A percentile compares a stretch with the other conserved stretches of the same genome.
Evolutionary conservation across 2,113 vertebrate species (phyloP).

Genomic region (Machaerirhynchus nigripectus): DNA sequence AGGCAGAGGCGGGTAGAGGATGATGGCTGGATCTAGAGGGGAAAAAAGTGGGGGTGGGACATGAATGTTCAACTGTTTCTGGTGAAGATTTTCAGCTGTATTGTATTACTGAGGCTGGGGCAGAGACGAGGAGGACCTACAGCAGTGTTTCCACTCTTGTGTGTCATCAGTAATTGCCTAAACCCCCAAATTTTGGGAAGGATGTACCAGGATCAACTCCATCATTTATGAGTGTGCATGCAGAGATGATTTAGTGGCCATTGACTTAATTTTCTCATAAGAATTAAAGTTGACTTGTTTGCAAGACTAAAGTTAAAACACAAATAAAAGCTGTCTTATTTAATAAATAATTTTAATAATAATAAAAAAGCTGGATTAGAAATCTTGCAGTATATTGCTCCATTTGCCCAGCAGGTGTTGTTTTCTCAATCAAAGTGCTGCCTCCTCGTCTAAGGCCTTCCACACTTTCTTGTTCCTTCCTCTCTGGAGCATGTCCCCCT

Average conservation of each 20-base stretch:
- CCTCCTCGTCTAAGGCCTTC: background rate
- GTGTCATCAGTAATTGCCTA: background rate
- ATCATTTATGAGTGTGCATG: fast-evolving
- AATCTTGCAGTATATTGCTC: background rate
- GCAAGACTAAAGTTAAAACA: background rate
- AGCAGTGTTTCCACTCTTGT: background rate
- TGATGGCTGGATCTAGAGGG: background rate
- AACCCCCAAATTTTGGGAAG: background rate
- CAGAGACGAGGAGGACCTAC: background rate
- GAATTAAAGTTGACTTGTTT: background rate
- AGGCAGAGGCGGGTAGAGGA: background rate
- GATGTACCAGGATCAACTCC: background rate
- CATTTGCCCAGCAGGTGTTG: background rate
- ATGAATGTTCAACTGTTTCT: background rate
- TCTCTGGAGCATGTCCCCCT: fast-evolving
- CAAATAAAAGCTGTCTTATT: background rate
- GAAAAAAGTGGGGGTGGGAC: background rate
- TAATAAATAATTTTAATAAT: background rate
- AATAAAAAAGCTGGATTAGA: background rate
- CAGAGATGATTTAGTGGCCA: background rate
- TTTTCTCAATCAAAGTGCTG: background rate
- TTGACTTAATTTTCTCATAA: background rate
- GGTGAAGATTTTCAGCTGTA: background rate
- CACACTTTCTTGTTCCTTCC: fast-evolving
- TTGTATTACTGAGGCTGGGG: background rate